Conservation (phyloP, 2,113 vertebrate species). For the Megalops atlanticus region DNA sequence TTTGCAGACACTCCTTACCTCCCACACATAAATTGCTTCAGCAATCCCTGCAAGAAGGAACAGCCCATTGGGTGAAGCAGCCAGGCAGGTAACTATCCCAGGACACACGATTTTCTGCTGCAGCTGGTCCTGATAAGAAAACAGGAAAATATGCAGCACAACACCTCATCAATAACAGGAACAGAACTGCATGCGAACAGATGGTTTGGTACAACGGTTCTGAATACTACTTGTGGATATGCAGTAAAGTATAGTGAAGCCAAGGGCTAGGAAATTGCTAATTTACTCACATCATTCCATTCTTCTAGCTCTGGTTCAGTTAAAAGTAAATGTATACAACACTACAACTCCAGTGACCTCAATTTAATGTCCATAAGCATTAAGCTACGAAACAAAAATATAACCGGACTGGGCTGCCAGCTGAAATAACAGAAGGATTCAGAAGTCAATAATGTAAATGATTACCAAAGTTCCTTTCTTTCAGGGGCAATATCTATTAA, state of each 20-base stretch:
- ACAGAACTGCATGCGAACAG: neutral
- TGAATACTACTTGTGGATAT: neutral
- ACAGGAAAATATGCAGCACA: neutral
- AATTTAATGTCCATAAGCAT: no score
- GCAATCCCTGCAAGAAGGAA: conserved; percentile 84
- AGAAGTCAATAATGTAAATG: no score
- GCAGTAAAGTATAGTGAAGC: neutral
- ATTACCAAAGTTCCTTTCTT: no score
- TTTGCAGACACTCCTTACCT: conserved; percentile 71
- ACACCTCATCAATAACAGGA: neutral
- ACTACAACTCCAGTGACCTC: no score
- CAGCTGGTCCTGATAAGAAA: conserved; percentile 83
- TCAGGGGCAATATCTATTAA: no score
- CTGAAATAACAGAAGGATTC: no score
- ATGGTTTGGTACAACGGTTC: neutral
- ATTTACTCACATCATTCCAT: neutral
- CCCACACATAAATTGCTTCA: conserved; percentile 91
- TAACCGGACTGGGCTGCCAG: no score
- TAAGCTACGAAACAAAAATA: no score
- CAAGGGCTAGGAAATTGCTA: neutral
- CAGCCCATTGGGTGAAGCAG: conserved; percentile 81
- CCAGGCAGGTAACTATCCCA: conserved; percentile 85
- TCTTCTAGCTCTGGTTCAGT: no score
- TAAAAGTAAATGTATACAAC: no score
- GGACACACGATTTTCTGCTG: conserved; percentile 97